Conservation (phyloP, 2,888 invertebrate genomes). For the Dastarcus helophoroides region DNA sequence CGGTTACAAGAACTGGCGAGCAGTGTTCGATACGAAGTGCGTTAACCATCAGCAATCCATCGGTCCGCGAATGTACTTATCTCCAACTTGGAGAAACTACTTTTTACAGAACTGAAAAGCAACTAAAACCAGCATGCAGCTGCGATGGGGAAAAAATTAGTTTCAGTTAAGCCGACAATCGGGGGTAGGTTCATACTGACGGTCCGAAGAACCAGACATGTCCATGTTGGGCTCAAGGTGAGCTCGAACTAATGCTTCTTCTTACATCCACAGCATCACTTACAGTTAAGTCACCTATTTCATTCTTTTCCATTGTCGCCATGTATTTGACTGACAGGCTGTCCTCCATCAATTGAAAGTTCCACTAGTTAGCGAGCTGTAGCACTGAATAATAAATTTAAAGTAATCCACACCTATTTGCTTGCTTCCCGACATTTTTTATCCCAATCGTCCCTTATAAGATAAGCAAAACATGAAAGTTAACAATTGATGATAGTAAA, state of each 20-base stretch:
- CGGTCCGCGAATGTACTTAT: slow-evolving; percentile 23
- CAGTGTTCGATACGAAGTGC: too few relatives aligned
- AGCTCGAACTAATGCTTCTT: too few relatives aligned
- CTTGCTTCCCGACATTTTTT: too few relatives aligned
- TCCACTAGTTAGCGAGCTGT: too few relatives aligned
- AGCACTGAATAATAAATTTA: too few relatives aligned
- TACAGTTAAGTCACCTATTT: slow-evolving; percentile 10
- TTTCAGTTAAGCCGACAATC: slow-evolving; percentile 27
- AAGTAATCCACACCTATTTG: too few relatives aligned
- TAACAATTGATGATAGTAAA: too few relatives aligned
- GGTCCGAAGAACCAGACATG: slow-evolving; percentile 29
- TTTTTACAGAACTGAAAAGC: slow-evolving; percentile 31
- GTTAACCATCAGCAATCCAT: slow-evolving; percentile 12
- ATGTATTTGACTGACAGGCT: slow-evolving; percentile 8
- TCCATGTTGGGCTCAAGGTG: slow-evolving; percentile 32
- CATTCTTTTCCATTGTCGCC: slow-evolving; percentile 11
- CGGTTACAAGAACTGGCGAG: too few relatives aligned
- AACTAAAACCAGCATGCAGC: slow-evolving; percentile 31
- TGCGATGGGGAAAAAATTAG: slow-evolving; percentile 33
- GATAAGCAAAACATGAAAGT: too few relatives aligned
- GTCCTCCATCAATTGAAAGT: slow-evolving; percentile 5
- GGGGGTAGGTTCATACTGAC: slow-evolving; percentile 31
- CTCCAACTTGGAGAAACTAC: slow-evolving; percentile 33
- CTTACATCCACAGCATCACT: too few relatives aligned
- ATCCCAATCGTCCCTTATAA: too few relatives aligned